Conservation (phyloP, 2,888 invertebrate species). For the Lasioglossum morio region DNA sequence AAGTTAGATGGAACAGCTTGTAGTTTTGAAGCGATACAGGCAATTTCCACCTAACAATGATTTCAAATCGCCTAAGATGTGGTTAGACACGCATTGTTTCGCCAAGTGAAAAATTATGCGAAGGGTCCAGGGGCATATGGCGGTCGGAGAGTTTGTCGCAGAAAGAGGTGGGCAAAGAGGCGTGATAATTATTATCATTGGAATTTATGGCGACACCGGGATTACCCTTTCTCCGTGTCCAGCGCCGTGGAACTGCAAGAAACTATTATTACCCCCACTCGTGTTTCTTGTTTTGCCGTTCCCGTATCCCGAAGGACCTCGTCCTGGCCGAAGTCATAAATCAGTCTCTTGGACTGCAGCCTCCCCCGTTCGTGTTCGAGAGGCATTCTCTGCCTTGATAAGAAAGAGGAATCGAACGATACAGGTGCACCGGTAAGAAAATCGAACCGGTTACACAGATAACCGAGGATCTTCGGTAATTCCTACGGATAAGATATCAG, state of each 20-base stretch:
- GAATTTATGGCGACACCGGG: slow-evolving; percentile 73
- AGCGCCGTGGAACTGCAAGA: slow-evolving; percentile 75
- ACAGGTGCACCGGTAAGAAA: slow-evolving; percentile 49
- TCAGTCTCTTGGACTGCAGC: slow-evolving; percentile 61
- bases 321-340: slow-evolving; percentile 70
- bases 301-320: slow-evolving; percentile 61
- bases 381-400: slow-evolving; percentile 32
- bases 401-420: slow-evolving; percentile 54
- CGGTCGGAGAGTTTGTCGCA: slow-evolving; percentile 15
- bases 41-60: not conserved
- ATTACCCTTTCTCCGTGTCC: slow-evolving; percentile 69
- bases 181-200: slow-evolving; percentile 75
- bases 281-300: slow-evolving; percentile 74
- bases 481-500: slow-evolving; percentile 26
- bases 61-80: not conserved
- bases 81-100: slow-evolving; percentile 15
- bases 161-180: slow-evolving; percentile 55
- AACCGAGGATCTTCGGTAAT: slow-evolving; percentile 8
- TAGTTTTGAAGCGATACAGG: not conserved
- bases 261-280: slow-evolving; percentile 78
- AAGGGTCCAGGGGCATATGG: not conserved
- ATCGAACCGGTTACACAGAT: slow-evolving; percentile 32
- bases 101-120: slow-evolving; percentile 41
- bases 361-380: slow-evolving; percentile 32
- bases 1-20: too few relatives aligned